Evolutionary conservation across 2,797 vertebrate genomes (phyloP).

Genomic region (Danio aesculapii): DNA sequence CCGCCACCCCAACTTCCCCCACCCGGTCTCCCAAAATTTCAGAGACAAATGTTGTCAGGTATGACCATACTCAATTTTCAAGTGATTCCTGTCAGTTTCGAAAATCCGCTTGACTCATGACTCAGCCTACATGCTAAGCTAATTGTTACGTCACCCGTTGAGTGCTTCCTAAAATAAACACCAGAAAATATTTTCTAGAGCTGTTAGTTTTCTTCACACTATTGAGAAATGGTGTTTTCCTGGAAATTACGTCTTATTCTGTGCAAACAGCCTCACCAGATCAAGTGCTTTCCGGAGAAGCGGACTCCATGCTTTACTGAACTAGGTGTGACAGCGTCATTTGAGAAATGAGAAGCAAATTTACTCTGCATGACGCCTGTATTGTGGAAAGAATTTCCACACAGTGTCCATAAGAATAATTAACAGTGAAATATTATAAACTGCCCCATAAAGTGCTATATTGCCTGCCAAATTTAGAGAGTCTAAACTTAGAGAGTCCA

Average conservation of each 20-base stretch:
- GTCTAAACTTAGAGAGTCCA: constrained; percentile 60
- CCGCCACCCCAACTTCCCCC: too few relatives aligned
- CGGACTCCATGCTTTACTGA: constrained; percentile 35
- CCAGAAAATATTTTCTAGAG: not conserved
- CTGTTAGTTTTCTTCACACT: not conserved
- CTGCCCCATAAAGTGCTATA: constrained; percentile 62
- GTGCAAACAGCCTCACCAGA: constrained; percentile 10
- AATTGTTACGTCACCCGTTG: not conserved
- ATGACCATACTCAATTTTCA: not conserved
- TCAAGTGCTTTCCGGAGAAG: constrained; percentile 45
- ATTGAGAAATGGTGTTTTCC: constrained; percentile 14
- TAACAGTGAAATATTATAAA: constrained; percentile 78
- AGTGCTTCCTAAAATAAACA: constrained; percentile 27
- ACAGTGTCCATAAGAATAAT: constrained; percentile 69
- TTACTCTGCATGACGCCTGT: constrained; percentile 63
- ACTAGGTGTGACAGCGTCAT: constrained; percentile 58
- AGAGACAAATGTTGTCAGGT: too few relatives aligned
- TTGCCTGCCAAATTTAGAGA: constrained; percentile 63
- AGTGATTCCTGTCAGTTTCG: not conserved
- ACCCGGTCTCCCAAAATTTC: too few relatives aligned
- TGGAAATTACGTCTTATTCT: constrained; percentile 30
- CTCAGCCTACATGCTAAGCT: not conserved
- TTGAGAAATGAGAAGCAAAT: constrained; percentile 71
- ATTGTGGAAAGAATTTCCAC: constrained; percentile 71
- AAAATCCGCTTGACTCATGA: not conserved